Evolutionary conservation across 2,113 vertebrate species (phyloP).

Genomic region (Calyptomena viridis): DNA sequence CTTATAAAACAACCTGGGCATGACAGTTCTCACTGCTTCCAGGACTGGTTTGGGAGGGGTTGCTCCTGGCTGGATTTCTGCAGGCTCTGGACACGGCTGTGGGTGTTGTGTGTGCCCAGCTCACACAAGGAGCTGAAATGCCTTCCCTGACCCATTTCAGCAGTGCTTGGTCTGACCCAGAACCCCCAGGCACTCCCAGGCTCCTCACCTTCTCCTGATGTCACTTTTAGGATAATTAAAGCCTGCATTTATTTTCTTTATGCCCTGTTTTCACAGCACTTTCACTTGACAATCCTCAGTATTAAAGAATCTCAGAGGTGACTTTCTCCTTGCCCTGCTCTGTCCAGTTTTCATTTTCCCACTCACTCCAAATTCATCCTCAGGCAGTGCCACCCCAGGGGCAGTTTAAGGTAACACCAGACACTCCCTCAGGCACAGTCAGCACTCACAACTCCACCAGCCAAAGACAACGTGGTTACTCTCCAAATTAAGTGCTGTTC

Average conservation of each 20-base stretch:
- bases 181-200: background rate
- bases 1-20: background rate
- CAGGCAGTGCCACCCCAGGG: background rate
- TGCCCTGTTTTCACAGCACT: background rate
- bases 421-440: background rate
- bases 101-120: rapidly evolving
- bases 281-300: background rate
- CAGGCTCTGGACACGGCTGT: rapidly evolving
- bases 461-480: background rate
- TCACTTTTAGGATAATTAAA: background rate
- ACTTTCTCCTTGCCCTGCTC: background rate
- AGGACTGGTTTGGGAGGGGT: background rate
- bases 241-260: background rate
- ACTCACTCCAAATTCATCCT: background rate
- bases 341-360: background rate
- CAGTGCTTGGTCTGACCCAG: rapidly evolving
- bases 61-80: background rate
- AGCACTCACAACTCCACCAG: background rate
- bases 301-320: background rate
- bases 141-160: background rate
- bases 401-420: background rate
- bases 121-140: rapidly evolving
- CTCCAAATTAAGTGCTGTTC: background rate
- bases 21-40: background rate
- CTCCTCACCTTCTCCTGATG: background rate